These are phyloP conservation scores for Sepiola atlantica DNA, from an alignment of 2,888 invertebrate genomes.

Conservation along the genomic window DNA sequence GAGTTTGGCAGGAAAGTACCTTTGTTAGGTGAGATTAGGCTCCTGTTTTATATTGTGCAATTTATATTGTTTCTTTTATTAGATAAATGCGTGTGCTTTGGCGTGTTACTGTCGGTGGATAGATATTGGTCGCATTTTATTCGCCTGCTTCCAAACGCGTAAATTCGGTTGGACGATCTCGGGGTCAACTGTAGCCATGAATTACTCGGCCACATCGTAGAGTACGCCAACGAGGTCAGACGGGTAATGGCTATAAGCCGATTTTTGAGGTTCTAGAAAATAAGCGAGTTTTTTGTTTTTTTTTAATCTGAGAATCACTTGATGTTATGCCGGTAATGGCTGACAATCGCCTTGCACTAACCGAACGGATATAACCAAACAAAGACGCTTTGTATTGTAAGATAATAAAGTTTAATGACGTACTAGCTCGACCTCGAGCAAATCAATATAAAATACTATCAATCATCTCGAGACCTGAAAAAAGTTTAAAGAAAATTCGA, in stretches of 20 bases:
- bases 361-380: neutral
- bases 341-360: neutral
- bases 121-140: neutral
- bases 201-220: neutral
- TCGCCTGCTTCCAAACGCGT: neutral
- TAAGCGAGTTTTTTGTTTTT: neutral
- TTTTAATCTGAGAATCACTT: too few relatives aligned
- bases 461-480: too few relatives aligned
- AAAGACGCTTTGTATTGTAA: neutral
- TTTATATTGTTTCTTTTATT: too few relatives aligned
- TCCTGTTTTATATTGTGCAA: too few relatives aligned
- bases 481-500: too few relatives aligned
- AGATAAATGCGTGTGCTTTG: neutral
- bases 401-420: neutral
- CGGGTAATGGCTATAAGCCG: neutral
- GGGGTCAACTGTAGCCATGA: neutral
- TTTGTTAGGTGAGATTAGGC: too few relatives aligned
- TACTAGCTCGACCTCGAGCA: neutral
- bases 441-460: too few relatives aligned
- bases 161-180: neutral
- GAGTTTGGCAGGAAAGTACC: too few relatives aligned
- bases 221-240: neutral
- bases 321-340: neutral
- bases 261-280: neutral
- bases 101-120: neutral